Base-by-base conservation (phyloP, 2,113 vertebrate genomes). In the Ceuthmochares aereus region DNA sequence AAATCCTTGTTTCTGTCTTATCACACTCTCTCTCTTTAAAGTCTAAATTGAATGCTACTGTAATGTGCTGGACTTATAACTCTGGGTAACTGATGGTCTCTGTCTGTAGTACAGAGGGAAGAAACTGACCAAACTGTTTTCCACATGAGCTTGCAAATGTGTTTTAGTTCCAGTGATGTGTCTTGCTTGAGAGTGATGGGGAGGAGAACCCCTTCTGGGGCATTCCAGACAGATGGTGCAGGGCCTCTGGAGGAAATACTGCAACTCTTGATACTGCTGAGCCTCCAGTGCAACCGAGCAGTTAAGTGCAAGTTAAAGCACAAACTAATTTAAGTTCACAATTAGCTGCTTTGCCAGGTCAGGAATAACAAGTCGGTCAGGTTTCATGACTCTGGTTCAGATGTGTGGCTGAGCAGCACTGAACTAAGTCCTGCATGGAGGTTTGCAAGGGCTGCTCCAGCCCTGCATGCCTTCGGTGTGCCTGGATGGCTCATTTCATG, bases 171-270 rank as follows among this genome's bases (percentile, higher is more conserved):
- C 40, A 79, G 15, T 16, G 1, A 0, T 8, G 8, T 2, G 9
- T 7, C 16, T 79, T 55, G 10, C 13, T 43, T 0, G 0, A 13
- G 27, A 69, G 7, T 0, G 0, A 2, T 0, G 0, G 9, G 22
- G 10, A 42, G 4, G 8, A 81, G 40, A 83, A 2, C 1, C 15
- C 4, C 3, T 74, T 55, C 40, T 19, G 29, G 30, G 15, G 6
- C 20, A 0, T 60, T 69, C 30, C 68, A 36, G 34, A 30, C 4
- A 34, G 20, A 34, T 0, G 5, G 19, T 0, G 0, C 4, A 18
- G 10, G 34, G 23, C 12, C 18, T 51, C 13, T 23, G 18, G 10
- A 45, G 68, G 26, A 60, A 67, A 25, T 16, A 9, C 20, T 21
- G n/a, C 34, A 30, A 5, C 14, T 84, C 8, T 40, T 43, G 32